phyloP scores from a whole-genome alignment of 2,888 invertebrate species.

The Cheilosia urbana region DNA sequence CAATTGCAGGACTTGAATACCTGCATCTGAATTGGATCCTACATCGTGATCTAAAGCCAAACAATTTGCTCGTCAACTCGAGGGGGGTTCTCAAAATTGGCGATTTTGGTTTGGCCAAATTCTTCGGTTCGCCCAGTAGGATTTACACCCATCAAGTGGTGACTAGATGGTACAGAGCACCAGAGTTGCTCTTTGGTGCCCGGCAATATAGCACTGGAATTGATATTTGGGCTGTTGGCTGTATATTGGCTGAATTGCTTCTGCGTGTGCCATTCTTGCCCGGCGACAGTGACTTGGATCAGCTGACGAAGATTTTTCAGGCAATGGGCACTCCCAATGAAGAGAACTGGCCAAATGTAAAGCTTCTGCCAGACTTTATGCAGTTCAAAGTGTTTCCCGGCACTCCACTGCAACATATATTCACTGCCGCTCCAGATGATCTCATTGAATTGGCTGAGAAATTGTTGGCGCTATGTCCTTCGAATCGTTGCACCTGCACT shows the following conservation, averaged over 20 bases:
- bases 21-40: conserved; percentile 98
- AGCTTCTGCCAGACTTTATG: conserved; percentile 94
- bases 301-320: conserved; percentile 96
- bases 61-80: conserved; percentile 97
- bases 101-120: conserved; percentile 99
- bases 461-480: conserved; percentile 92
- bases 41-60: conserved; percentile 99
- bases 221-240: conserved; percentile 99
- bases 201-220: conserved; percentile 97
- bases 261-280: conserved; percentile 96
- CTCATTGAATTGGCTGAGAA: conserved; percentile 91
- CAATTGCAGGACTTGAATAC: conserved; percentile 91
- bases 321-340: conserved; percentile 97
- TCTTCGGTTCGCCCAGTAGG: conserved; percentile 97
- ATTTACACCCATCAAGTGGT: conserved; percentile 99
- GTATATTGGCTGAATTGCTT: conserved; percentile 97
- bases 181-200: conserved; percentile 97
- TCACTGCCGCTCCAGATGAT: conserved; percentile 97
- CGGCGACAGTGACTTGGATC: conserved; percentile 98
- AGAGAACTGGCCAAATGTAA: conserved; percentile 95
- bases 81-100: conserved; percentile 98
- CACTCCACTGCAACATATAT: conserved; percentile 94
- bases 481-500: conserved; percentile 91
- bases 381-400: conserved; percentile 94
- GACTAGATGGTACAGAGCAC: conserved; percentile 96